These are phyloP conservation scores for Pseudomyrmex cubaensis DNA, from an alignment of 1,140 invertebrate species.

Conservation along the genomic window DNA sequence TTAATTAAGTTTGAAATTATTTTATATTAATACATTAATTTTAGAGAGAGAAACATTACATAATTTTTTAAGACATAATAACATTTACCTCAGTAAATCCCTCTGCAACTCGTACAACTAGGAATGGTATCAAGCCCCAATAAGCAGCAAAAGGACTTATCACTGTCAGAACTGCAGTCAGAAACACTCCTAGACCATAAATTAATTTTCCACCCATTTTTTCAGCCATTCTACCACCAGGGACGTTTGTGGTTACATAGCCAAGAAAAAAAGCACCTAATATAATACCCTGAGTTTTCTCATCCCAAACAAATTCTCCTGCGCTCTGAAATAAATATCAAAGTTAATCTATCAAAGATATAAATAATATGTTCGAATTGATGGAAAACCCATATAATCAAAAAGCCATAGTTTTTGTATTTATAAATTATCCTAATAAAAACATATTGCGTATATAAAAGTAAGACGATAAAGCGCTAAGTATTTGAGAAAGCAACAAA, in stretches of 20 bases:
- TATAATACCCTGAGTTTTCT: conserved; percentile 92
- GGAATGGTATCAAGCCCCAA: conserved; percentile 89
- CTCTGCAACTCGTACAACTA: conserved; percentile 92
- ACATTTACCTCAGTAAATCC: conserved; percentile 92
- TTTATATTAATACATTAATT: too few relatives aligned
- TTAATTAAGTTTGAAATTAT: too few relatives aligned
- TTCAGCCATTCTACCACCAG: conserved; percentile 93
- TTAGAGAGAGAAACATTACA: too few relatives aligned
- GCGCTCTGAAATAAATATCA: conserved; percentile 83
- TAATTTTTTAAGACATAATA: not conserved
- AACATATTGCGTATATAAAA: not conserved
- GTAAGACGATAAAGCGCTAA: conserved; percentile 1
- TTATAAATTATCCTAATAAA: not conserved
- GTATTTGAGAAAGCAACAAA: not conserved
- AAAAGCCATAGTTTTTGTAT: not conserved
- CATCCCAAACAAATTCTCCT: conserved; percentile 92
- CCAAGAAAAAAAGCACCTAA: conserved; percentile 95
- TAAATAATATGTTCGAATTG: not conserved
- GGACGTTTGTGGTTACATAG: conserved; percentile 94
- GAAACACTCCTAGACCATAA: conserved; percentile 91
- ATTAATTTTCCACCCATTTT: conserved; percentile 92
- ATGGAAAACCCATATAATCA: too few relatives aligned
- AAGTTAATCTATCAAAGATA: conserved; percentile 42
- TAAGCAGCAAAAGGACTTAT: conserved; percentile 90
- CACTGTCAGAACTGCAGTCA: conserved; percentile 92